Percentiles rank a stretch among this genome's conserved stretches.
Conservation (phyloP, 2,797 vertebrate genomes). For the Thripadectes ignobilis region DNA sequence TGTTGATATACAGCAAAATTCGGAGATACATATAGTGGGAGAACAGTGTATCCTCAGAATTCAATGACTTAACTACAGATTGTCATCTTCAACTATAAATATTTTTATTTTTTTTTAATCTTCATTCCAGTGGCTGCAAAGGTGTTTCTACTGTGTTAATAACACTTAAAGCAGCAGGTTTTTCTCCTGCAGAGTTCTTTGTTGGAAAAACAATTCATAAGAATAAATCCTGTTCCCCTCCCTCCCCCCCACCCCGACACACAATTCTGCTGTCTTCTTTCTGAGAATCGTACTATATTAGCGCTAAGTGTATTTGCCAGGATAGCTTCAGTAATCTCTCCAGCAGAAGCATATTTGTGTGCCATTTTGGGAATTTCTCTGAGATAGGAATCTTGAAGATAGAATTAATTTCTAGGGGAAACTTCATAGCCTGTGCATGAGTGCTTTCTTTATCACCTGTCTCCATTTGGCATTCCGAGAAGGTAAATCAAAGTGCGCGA, state of each 20-base stretch:
- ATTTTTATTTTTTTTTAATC: neutral
- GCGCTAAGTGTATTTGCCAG: slow-evolving; percentile 80
- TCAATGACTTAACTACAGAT: slow-evolving; percentile 17
- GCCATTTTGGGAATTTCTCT: slow-evolving; percentile 93
- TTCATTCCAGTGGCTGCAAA: neutral
- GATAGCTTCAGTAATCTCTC: slow-evolving; percentile 87
- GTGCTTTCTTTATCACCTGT: slow-evolving; percentile 91
- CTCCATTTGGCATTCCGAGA: slow-evolving; percentile 89
- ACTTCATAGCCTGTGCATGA: slow-evolving; percentile 87
- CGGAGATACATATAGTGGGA: neutral
- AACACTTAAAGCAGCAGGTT: slow-evolving; percentile 15
- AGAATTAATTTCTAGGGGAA: slow-evolving; percentile 95
- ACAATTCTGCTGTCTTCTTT: slow-evolving; percentile 45
- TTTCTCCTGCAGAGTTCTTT: slow-evolving; percentile 43
- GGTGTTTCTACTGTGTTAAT: slow-evolving; percentile 13
- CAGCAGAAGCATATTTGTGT: slow-evolving; percentile 88
- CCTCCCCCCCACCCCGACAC: neutral
- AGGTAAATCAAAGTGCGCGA: slow-evolving; percentile 88
- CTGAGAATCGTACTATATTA: slow-evolving; percentile 67
- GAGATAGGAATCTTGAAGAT: slow-evolving; percentile 94
- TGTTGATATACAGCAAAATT: slow-evolving; percentile 5
- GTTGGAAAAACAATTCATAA: slow-evolving; percentile 45
- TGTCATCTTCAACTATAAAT: slow-evolving; percentile 2
- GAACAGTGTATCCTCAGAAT: slow-evolving; percentile 1
- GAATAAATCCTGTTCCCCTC: neutral